phyloP scores from a whole-genome alignment of 2,797 vertebrate genomes.

The Cheracebus regulus region DNA sequence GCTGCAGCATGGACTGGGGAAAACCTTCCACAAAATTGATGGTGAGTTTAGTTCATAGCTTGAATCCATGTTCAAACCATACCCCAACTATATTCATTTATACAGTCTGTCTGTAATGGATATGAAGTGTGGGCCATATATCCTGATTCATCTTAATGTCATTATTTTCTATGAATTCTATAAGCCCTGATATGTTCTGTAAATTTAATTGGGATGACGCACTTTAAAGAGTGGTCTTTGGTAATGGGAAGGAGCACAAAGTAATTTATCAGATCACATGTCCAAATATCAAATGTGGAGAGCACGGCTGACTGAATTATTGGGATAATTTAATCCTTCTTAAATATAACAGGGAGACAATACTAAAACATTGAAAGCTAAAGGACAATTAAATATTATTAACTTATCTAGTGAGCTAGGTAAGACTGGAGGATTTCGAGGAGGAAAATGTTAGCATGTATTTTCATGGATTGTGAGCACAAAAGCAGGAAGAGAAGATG shows the following conservation, averaged over 20 bases:
- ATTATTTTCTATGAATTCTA: constrained; percentile 5
- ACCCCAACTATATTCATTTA: background rate
- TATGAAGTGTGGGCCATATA: background rate
- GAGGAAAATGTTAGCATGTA: background rate
- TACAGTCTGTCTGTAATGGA: background rate
- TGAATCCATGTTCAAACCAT: background rate
- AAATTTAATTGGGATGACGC: constrained; percentile 6
- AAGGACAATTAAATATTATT: background rate
- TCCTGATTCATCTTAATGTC: constrained; percentile 6
- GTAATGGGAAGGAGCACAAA: background rate
- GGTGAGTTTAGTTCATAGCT: constrained; percentile 35
- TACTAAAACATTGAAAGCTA: background rate
- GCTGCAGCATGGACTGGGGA: constrained; percentile 26
- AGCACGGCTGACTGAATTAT: background rate
- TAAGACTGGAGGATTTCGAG: background rate
- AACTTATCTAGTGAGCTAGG: background rate
- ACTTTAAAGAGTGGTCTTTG: background rate
- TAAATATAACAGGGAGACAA: constrained; percentile 17
- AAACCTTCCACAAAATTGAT: constrained; percentile 48
- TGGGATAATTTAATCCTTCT: background rate
- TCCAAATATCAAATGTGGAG: constrained; percentile 33
- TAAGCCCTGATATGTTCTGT: background rate
- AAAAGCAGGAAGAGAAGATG: background rate
- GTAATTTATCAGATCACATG: background rate
- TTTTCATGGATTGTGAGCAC: background rate